These are phyloP conservation scores for Nothoprocta pentlandii DNA, from an alignment of 2,113 vertebrate species.

Conservation along the genomic window DNA sequence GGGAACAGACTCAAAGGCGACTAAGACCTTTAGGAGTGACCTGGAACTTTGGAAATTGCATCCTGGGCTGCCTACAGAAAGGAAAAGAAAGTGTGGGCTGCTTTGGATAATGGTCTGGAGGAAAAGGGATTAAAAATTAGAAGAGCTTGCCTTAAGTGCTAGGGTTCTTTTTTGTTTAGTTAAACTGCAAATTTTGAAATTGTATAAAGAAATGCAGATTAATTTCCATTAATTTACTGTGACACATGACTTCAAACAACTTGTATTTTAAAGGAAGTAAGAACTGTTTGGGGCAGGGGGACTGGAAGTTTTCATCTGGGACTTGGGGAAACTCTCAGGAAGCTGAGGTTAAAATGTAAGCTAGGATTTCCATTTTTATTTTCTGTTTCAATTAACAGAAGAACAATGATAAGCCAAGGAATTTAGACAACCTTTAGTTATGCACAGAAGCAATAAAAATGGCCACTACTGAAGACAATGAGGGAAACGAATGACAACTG, in stretches of 20 bases:
- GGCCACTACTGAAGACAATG: neutral
- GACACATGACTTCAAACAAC: neutral
- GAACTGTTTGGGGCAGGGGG: neutral
- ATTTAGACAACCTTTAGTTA: neutral
- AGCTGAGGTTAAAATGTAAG: neutral
- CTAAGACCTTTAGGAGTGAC: conserved; percentile 35
- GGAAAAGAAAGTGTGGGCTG: conserved; percentile 46
- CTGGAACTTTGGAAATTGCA: conserved; percentile 36
- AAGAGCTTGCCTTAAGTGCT: neutral
- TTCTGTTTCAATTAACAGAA: neutral
- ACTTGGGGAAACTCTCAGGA: neutral
- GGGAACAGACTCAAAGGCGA: conserved; percentile 58
- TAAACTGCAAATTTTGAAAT: neutral
- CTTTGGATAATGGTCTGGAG: conserved; percentile 4
- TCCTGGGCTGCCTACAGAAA: conserved; percentile 21
- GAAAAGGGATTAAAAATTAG: neutral
- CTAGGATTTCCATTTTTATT: neutral
- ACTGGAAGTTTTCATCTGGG: neutral
- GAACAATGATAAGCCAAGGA: neutral
- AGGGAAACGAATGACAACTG: neutral
- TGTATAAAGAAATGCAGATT: neutral
- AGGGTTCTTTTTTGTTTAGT: neutral
- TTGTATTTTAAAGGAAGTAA: neutral
- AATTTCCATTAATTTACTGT: neutral
- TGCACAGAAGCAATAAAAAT: neutral